These are phyloP conservation scores for Thryonomys swinderianus DNA, from an alignment of 2,113 vertebrate species.

Conservation along the genomic window DNA sequence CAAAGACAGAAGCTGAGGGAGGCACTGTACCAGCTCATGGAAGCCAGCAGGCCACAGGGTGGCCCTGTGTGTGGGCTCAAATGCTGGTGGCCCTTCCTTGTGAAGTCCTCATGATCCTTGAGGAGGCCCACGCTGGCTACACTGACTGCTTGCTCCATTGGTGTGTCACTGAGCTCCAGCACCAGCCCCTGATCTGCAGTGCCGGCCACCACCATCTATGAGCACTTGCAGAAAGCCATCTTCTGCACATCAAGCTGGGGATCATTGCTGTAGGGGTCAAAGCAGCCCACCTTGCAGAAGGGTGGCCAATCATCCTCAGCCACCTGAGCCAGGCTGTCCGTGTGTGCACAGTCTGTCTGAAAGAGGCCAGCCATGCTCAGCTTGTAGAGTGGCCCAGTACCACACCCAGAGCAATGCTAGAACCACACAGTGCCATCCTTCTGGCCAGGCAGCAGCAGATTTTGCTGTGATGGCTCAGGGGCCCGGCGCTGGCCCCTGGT, in stretches of 20 bases:
- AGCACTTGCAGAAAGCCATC: conserved; percentile 95
- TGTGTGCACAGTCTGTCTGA: conserved; percentile 96
- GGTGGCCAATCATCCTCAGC: conserved; percentile 97
- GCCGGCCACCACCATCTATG: conserved; percentile 96
- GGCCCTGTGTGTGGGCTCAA: conserved; percentile 91
- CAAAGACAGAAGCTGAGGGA: conserved; percentile 95
- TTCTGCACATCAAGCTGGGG: conserved; percentile 97
- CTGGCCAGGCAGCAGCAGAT: conserved; percentile 94
- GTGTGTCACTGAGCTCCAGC: conserved; percentile 91
- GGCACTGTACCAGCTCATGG: conserved; percentile 93
- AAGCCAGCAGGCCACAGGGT: conserved; percentile 91
- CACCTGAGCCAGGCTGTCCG: conserved; percentile 91
- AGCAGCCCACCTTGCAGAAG: conserved; percentile 99
- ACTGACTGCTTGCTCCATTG: conserved; percentile 90
- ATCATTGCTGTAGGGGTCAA: conserved; percentile 98
- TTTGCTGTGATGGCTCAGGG: conserved; percentile 91
- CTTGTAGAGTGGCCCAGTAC: conserved; percentile 94
- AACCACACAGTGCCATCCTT: conserved; percentile 97
- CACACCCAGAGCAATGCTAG: conserved; percentile 96
- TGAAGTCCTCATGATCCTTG: conserved; percentile 97
- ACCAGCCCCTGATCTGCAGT: conserved; percentile 98
- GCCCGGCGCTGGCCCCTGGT: conserved; percentile 95
- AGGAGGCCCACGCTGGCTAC: conserved; percentile 94
- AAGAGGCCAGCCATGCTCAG: conserved; percentile 95
- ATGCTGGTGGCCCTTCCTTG: conserved; percentile 97